A percentile compares a stretch with the other conserved stretches of the same genome.
phyloP scores from a whole-genome alignment of 2,113 vertebrate genomes.

The Mirounga angustirostris region DNA sequence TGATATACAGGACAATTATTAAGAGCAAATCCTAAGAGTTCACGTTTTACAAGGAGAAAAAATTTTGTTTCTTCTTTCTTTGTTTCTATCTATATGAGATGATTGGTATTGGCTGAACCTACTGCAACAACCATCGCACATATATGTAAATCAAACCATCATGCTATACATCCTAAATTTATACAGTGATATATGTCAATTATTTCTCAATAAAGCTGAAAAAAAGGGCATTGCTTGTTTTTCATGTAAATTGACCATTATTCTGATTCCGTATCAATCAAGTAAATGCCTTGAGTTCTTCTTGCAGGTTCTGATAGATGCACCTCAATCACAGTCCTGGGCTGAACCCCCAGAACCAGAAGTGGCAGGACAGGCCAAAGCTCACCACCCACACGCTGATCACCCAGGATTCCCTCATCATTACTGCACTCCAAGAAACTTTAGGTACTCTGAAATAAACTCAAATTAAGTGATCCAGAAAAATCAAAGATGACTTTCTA shows the following conservation, averaged over 20 bases:
- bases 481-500: conserved; percentile 40
- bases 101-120: not conserved
- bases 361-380: not conserved
- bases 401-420: not conserved
- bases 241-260: not conserved
- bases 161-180: not conserved
- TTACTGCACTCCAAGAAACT: not conserved
- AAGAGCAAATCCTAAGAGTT: not conserved
- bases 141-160: not conserved
- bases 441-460: not conserved
- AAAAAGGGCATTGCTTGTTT: not conserved
- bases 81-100: not conserved
- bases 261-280: not conserved
- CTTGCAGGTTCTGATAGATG: not conserved
- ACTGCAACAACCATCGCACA: not conserved
- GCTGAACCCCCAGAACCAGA: not conserved
- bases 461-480: conserved; percentile 9
- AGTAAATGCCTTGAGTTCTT: not conserved
- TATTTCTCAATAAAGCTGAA: not conserved
- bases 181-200: not conserved
- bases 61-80: not conserved
- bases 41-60: not conserved
- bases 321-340: not conserved
- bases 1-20: not conserved
- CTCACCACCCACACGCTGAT: not conserved